These are phyloP conservation scores for Rhynchonycteris naso DNA, from an alignment of 2,797 vertebrate species.

Conservation along the genomic window DNA sequence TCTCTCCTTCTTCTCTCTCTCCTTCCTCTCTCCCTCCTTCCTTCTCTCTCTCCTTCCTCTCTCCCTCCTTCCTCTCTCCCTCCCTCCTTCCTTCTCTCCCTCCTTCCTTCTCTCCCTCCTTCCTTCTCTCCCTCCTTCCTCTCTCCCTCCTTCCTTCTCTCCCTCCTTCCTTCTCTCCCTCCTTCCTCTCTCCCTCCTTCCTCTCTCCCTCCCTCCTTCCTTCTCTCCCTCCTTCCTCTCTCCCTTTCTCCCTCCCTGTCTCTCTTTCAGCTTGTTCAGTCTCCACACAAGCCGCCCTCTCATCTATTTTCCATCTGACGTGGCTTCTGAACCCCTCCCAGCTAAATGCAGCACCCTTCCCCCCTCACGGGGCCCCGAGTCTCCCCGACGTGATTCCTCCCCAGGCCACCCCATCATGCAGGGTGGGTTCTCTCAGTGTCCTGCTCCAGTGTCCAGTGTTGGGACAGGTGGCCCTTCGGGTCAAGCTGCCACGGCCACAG, in stretches of 20 bases:
- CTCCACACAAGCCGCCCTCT: neutral
- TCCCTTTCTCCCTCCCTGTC: neutral
- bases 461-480: neutral
- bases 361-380: rapidly evolving
- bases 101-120: neutral
- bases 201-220: neutral
- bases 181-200: too few relatives aligned
- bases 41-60: neutral
- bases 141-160: too few relatives aligned
- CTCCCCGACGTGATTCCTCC: rapidly evolving
- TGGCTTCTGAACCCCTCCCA: neutral
- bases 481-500: rapidly evolving
- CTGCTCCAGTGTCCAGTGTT: rapidly evolving
- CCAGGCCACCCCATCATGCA: rapidly evolving
- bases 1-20: too few relatives aligned
- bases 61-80: neutral
- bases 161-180: too few relatives aligned
- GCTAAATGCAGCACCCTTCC: neutral
- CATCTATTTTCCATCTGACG: too few relatives aligned
- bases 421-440: neutral
- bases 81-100: too few relatives aligned
- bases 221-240: too few relatives aligned
- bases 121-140: neutral
- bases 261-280: neutral
- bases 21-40: too few relatives aligned